A percentile compares a stretch with the other conserved stretches of the same genome.
Evolutionary conservation across 2,888 invertebrate species (phyloP).

Genomic region (Trimorus sp.): DNA sequence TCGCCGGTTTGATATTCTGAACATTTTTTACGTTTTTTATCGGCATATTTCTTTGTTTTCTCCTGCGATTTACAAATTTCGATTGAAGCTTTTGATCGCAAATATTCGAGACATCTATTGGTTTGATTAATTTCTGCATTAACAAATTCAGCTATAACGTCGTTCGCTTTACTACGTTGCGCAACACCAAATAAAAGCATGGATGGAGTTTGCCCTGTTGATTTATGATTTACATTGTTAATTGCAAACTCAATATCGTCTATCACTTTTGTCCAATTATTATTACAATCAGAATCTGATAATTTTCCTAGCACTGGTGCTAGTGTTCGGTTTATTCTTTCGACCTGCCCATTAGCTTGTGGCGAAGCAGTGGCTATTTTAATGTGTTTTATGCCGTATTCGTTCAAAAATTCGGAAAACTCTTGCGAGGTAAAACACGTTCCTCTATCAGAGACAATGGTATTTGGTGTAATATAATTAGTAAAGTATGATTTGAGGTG

Average conservation of each 20-base stretch:
- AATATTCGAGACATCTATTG: too few species aligned
- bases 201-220: too few species aligned
- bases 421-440: conserved; percentile 15
- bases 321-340: conserved; percentile 20
- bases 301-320: conserved; percentile 26
- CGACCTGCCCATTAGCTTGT: conserved; percentile 34
- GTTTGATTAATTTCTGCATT: background rate
- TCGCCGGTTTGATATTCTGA: conserved; percentile 47
- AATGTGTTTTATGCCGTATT: conserved; percentile 22
- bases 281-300: background rate
- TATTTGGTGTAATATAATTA: conserved; percentile 7
- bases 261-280: conserved; percentile 17
- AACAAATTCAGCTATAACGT: conserved; percentile 9
- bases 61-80: background rate
- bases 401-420: background rate
- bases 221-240: too few species aligned
- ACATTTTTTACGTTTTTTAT: conserved; percentile 25
- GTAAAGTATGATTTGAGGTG: conserved; percentile 8
- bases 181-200: conserved; percentile 1
- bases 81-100: background rate
- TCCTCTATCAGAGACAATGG: conserved; percentile 2
- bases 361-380: conserved; percentile 29
- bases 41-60: conserved; percentile 7
- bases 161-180: conserved; percentile 17
- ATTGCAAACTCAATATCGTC: conserved; percentile 17